phyloP scores from a whole-genome alignment of 2,797 vertebrate genomes.

The Smutsia temminckii region DNA sequence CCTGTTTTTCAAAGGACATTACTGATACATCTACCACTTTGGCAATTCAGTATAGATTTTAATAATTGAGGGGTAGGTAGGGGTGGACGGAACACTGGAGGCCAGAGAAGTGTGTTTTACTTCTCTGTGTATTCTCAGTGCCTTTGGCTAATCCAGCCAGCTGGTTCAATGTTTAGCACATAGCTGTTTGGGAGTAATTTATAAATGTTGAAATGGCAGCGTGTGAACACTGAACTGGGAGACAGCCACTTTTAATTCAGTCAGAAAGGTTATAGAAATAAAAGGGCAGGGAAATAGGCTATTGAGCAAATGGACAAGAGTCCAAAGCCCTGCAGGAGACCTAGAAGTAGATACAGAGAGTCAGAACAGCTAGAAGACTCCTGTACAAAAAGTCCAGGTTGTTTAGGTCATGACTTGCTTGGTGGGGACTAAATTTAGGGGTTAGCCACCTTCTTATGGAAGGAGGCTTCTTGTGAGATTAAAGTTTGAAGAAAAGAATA shows the following conservation, averaged over 20 bases:
- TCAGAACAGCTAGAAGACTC: neutral
- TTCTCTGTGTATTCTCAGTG: neutral
- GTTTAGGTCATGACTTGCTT: neutral
- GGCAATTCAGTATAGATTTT: slow-evolving; percentile 17
- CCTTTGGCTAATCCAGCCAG: neutral
- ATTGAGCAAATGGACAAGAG: neutral
- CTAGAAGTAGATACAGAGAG: neutral
- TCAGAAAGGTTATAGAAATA: slow-evolving; percentile 12
- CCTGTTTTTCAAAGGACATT: slow-evolving; percentile 19
- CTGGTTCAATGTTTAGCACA: slow-evolving; percentile 18
- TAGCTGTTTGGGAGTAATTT: slow-evolving; percentile 47
- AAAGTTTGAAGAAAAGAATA: slow-evolving; percentile 36
- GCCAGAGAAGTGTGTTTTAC: neutral
- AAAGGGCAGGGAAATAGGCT: slow-evolving; percentile 13
- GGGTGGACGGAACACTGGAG: neutral
- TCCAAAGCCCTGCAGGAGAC: neutral
- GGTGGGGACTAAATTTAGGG: neutral
- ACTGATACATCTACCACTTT: neutral
- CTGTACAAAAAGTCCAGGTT: neutral
- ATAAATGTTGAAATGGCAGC: slow-evolving; percentile 37
- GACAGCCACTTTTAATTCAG: neutral
- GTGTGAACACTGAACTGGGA: neutral
- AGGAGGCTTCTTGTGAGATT: slow-evolving; percentile 18
- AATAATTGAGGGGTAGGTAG: neutral
- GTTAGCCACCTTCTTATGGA: slow-evolving; percentile 33